Conservation (phyloP, 2,113 vertebrate species). For the Collichthys lucidus region DNA sequence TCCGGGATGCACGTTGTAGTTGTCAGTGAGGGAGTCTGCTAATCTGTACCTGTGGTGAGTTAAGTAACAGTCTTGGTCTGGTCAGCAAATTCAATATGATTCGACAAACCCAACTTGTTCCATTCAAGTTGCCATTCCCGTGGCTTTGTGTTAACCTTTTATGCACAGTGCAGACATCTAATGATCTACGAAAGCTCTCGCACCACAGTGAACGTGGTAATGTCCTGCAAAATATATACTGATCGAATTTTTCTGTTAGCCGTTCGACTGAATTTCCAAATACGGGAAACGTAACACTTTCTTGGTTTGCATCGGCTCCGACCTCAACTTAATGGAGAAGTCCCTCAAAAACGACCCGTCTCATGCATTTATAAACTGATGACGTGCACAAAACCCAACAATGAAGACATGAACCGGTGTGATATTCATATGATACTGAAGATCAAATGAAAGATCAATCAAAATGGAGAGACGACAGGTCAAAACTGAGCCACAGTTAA, state of each 20-base stretch:
- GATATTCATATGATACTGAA: slow-evolving; percentile 33
- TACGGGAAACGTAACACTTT: slow-evolving; percentile 9
- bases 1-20: slow-evolving; percentile 32
- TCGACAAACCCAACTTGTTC: slow-evolving; percentile 34
- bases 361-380: slow-evolving; percentile 50
- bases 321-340: slow-evolving; percentile 13
- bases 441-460: slow-evolving; percentile 65
- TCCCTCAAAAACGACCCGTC: slow-evolving; percentile 8
- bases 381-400: slow-evolving; percentile 32
- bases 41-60: slow-evolving; percentile 33
- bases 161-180: slow-evolving; percentile 39
- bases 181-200: slow-evolving; percentile 19
- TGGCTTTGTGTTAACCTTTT: slow-evolving; percentile 18
- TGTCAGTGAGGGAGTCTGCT: slow-evolving; percentile 32
- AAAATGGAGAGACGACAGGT: slow-evolving; percentile 52
- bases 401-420: slow-evolving; percentile 30
- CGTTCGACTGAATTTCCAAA: slow-evolving; percentile 1
- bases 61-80: slow-evolving; percentile 65
- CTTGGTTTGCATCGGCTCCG: slow-evolving; percentile 18
- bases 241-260: slow-evolving; percentile 1
- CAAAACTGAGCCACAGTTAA: slow-evolving; percentile 40
- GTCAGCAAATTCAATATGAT: slow-evolving; percentile 23
- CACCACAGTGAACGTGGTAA: slow-evolving; percentile 43
- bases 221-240: slow-evolving; percentile 32
- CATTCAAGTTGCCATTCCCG: slow-evolving; percentile 18